These are phyloP conservation scores for Pelobates cultripes DNA, from an alignment of 2,797 vertebrate genomes.

Conservation along the genomic window DNA sequence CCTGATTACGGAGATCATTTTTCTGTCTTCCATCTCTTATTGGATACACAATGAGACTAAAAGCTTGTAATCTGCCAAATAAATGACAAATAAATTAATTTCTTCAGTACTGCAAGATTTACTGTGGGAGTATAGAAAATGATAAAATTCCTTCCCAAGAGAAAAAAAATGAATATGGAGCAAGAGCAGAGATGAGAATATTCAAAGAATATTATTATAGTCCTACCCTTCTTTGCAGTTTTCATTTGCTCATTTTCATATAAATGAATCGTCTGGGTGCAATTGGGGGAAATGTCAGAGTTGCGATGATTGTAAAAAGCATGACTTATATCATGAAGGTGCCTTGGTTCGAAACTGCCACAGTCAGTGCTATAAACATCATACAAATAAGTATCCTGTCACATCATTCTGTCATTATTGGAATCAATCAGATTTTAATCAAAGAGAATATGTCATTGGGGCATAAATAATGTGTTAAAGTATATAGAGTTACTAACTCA, in stretches of 20 bases:
- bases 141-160: constrained; percentile 34
- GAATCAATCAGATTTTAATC: constrained; percentile 52
- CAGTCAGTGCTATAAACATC: constrained; percentile 46
- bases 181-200: constrained; percentile 30
- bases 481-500: constrained; percentile 38
- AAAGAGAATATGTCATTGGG: constrained; percentile 26
- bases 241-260: constrained; percentile 52
- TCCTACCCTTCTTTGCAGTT: constrained; percentile 35
- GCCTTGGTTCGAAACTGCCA: constrained; percentile 19
- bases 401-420: constrained; percentile 45
- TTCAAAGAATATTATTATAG: constrained; percentile 49
- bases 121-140: constrained; percentile 10
- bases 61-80: constrained; percentile 36
- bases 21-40: constrained; percentile 8
- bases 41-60: constrained; percentile 32
- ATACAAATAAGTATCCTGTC: constrained; percentile 49
- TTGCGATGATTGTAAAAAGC: constrained; percentile 42
- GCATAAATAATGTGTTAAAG: constrained; percentile 45
- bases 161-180: constrained; percentile 5
- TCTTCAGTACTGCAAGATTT: not conserved
- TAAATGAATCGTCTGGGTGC: constrained; percentile 48
- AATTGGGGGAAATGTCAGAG: constrained; percentile 49
- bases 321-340: constrained; percentile 51
- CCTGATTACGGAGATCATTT: constrained; percentile 9
- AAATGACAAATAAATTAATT: constrained; percentile 47